A percentile compares a stretch with the other conserved stretches of the same genome.
phyloP scores from a whole-genome alignment of 2,113 vertebrate genomes.

The Castor canadensis region DNA sequence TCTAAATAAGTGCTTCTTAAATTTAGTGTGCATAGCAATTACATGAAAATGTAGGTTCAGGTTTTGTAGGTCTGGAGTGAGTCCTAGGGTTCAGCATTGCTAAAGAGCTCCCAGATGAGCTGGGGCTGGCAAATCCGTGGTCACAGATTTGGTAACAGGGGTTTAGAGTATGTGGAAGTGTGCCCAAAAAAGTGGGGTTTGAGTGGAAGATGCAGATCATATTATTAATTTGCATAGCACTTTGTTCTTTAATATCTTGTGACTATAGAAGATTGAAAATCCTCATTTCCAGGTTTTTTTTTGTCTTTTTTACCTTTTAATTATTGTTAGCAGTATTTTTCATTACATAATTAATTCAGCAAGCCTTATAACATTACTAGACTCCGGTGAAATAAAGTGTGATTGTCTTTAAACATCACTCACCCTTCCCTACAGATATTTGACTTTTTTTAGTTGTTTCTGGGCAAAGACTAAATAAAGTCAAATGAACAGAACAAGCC shows the following conservation, averaged over 20 bases:
- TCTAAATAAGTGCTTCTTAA: neutral
- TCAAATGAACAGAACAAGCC: neutral
- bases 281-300: neutral
- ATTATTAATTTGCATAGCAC: neutral
- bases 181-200: neutral
- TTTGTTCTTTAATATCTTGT: neutral
- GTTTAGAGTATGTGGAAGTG: no score
- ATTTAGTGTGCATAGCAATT: neutral
- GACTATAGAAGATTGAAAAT: neutral
- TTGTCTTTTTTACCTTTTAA: neutral
- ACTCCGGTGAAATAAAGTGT: neutral
- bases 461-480: constrained; percentile 36
- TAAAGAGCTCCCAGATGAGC: neutral
- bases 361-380: neutral
- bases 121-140: neutral
- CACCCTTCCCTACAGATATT: neutral
- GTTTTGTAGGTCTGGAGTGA: neutral
- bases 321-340: neutral
- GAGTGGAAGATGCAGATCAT: neutral
- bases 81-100: neutral
- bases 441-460: constrained; percentile 34
- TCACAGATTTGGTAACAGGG: neutral
- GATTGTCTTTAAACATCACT: neutral
- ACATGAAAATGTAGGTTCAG: neutral
- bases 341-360: neutral